These are phyloP conservation scores for Allacma fusca DNA, from an alignment of 2,888 invertebrate genomes.

Conservation along the genomic window DNA sequence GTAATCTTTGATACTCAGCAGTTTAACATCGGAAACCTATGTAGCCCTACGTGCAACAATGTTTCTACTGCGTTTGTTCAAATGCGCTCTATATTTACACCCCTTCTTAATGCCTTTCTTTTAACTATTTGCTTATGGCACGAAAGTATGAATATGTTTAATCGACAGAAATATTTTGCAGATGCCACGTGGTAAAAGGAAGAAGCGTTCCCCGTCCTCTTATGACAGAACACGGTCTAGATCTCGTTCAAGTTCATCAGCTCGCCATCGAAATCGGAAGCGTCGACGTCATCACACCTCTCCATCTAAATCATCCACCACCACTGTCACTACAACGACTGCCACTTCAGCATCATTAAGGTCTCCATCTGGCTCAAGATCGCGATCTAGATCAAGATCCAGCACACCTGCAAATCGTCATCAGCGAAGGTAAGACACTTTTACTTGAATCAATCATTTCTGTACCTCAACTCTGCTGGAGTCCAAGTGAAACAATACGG, in stretches of 20 bases:
- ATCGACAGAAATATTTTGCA: conserved; percentile 18
- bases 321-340: conserved; percentile 34
- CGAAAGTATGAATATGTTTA: not conserved
- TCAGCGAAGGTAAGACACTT: conserved; percentile 28
- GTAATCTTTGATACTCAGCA: no score
- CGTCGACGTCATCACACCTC: conserved; percentile 51
- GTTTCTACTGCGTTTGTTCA: no score
- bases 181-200: conserved; percentile 59
- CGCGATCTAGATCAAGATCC: conserved; percentile 42
- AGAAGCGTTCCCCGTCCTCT: conserved; percentile 54
- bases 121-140: not conserved
- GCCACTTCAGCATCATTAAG: conserved; percentile 26
- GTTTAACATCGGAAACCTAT: no score
- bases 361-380: conserved; percentile 31
- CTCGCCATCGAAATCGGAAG: conserved; percentile 46
- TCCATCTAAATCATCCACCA: conserved; percentile 39
- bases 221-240: conserved; percentile 52
- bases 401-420: conserved; percentile 21
- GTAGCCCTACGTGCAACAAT: no score
- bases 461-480: conserved; percentile 24
- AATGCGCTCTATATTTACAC: not conserved
- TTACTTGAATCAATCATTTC: conserved; percentile 11
- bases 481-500: conserved; percentile 38
- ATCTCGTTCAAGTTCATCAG: conserved; percentile 41
- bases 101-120: not conserved